phyloP scores from a whole-genome alignment of 2,888 invertebrate species.

The Hermaeophaga mercurialis region DNA sequence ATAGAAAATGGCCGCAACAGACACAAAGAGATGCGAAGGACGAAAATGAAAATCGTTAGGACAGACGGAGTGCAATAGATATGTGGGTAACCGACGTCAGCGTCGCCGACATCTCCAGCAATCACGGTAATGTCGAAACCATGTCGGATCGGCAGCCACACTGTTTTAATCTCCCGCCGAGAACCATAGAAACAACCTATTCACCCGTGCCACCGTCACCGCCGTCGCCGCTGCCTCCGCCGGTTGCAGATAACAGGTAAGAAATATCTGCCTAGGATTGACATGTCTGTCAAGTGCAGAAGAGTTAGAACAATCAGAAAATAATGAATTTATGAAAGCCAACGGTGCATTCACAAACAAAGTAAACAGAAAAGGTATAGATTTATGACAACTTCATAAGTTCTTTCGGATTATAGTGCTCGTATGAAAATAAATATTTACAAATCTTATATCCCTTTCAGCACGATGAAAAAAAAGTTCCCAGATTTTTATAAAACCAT shows the following conservation, averaged over 20 bases:
- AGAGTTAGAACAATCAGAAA: constrained; percentile 10
- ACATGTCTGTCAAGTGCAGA: constrained; percentile 20
- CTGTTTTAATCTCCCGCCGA: constrained; percentile 52
- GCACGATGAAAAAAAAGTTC: no score
- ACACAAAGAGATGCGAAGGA: constrained; percentile 8
- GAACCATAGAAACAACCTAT: constrained; percentile 24
- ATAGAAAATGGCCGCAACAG: constrained; percentile 8
- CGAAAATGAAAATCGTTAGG: constrained; percentile 10
- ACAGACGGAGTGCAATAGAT: constrained; percentile 50
- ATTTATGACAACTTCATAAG: no score
- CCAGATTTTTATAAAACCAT: no score
- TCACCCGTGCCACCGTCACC: not conserved
- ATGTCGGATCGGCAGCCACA: constrained; percentile 52
- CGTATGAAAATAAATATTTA: no score
- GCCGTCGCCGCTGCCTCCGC: not conserved
- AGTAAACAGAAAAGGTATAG: no score
- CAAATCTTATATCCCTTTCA: no score
- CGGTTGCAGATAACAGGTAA: constrained; percentile 19
- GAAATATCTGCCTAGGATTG: constrained; percentile 21
- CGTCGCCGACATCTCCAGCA: constrained; percentile 48
- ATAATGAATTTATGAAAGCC: constrained; percentile 20
- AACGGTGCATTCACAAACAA: not conserved
- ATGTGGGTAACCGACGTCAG: constrained; percentile 55
- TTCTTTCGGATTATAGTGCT: no score
- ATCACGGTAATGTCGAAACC: constrained; percentile 58